Base-by-base conservation (phyloP, 2,113 vertebrate species). In the Anarrhichthys ocellatus region DNA sequence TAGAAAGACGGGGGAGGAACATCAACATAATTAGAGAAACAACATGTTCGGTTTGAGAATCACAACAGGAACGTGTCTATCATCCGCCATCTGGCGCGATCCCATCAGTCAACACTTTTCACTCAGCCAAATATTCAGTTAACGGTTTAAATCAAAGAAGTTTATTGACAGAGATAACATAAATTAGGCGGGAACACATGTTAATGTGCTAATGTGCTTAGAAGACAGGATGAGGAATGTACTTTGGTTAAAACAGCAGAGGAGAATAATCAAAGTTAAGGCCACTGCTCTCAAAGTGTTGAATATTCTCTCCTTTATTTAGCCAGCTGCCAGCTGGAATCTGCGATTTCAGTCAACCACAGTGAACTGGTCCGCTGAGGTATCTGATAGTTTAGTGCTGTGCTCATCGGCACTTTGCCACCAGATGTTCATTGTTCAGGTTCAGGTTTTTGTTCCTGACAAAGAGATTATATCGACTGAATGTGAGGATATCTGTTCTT, bases 261-360 rank as follows among this genome's bases (percentile, higher is more conserved):
- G 76, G 80, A 88, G 52, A 64, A 76, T 87, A 86, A 87, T 89
- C 72, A 84, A 62, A 62, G 65, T 72, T 84, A 82, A 84, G 66
- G 76, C 58, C 64, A 59, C 73, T 80, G 77, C 85, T 85, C 81
- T 88, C 66, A 0, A 13, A 24, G 52, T 22, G 24, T 81, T 91
- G 84, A 87, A 89, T 73, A 66, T 66, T 82, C 46, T 80, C 82
- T 85, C 82, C 86, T 89, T 87, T 82, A 68, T 81, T 85, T 80
- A 81, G 73, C 48, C 20, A 5, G 76, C 52, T 63, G 65, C 73
- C 74, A 75, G 78, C 80, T 83, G 77, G 74, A 88, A 64, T 20
- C 73, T 40, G 29, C 32, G 9, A 36, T 81, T 64, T 48, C 79
- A 78, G 75, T 77, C 40, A 1, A 75, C 73, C 69, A 67, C 79